phyloP scores from a whole-genome alignment of 92 coral and sea anemone species.

The Epizoanthus rinbou region DNA sequence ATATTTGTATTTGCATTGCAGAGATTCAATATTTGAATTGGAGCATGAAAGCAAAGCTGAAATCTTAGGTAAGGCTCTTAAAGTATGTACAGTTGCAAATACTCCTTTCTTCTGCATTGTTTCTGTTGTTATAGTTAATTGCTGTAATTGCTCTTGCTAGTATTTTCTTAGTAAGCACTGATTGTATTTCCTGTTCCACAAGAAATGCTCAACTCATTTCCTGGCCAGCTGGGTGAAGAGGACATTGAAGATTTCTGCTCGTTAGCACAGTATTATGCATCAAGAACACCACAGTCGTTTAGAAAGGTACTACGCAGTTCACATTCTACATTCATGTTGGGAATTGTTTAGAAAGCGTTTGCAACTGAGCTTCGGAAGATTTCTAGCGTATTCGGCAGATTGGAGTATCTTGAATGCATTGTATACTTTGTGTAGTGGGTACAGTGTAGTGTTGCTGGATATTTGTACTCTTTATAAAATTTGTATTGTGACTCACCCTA shows the following conservation, averaged over 20 bases:
- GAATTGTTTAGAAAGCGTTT: background rate
- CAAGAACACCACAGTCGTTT: constrained; percentile 98
- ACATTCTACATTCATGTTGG: background rate
- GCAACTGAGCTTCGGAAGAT: background rate
- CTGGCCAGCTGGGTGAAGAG: constrained; percentile 92
- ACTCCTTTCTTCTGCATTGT: no score
- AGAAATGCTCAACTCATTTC: constrained; percentile 92
- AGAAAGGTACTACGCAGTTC: constrained; percentile 79
- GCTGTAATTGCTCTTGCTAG: background rate
- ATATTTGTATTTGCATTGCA: constrained; percentile 17
- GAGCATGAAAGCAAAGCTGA: constrained; percentile 78
- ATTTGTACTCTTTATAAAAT: no score
- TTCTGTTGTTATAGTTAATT: no score
- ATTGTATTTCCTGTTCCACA: background rate
- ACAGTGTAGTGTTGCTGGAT: no score
- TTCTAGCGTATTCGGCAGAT: no score
- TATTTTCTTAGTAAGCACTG: background rate
- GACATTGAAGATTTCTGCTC: constrained; percentile 99
- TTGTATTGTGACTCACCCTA: no score
- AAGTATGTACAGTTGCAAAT: background rate
- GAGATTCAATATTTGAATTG: constrained; percentile 82
- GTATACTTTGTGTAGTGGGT: no score
- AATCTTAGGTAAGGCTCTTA: constrained; percentile 76
- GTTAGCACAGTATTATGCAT: constrained; percentile 94
- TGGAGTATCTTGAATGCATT: no score